phyloP scores from a whole-genome alignment of 2,797 vertebrate species.

The Galaxias olidus region DNA sequence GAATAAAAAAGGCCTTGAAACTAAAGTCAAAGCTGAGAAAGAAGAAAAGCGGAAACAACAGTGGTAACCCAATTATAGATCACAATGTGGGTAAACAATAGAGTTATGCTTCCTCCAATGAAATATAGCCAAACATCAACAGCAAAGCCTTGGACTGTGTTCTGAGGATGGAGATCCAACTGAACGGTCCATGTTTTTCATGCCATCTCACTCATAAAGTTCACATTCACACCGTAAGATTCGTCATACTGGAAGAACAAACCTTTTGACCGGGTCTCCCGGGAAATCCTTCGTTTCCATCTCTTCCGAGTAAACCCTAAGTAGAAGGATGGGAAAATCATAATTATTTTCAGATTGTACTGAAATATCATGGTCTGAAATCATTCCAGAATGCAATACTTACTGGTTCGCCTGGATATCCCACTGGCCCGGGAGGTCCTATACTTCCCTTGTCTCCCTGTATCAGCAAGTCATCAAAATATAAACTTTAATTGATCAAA shows the following conservation, averaged over 20 bases:
- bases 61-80: slow-evolving; percentile 28
- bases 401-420: slow-evolving; percentile 84
- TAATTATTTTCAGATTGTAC: background rate
- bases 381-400: slow-evolving; percentile 55
- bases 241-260: slow-evolving; percentile 44
- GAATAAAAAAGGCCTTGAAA: slow-evolving; percentile 29
- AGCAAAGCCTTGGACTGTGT: slow-evolving; percentile 25
- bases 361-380: background rate
- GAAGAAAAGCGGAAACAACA: slow-evolving; percentile 39
- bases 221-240: slow-evolving; percentile 14
- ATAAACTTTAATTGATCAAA: background rate
- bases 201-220: slow-evolving; percentile 39
- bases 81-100: slow-evolving; percentile 17
- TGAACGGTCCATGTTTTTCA: slow-evolving; percentile 28
- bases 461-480: slow-evolving; percentile 23
- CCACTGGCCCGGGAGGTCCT: slow-evolving; percentile 81
- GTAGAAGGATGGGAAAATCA: slow-evolving; percentile 1
- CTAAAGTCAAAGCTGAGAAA: slow-evolving; percentile 10
- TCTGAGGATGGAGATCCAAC: slow-evolving; percentile 28
- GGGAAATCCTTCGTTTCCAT: slow-evolving; percentile 84
- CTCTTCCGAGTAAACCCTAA: slow-evolving; percentile 86
- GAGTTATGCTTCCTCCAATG: slow-evolving; percentile 41
- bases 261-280: slow-evolving; percentile 91
- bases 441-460: slow-evolving; percentile 89
- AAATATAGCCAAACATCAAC: slow-evolving; percentile 43